Percentiles rank a stretch among this genome's conserved stretches.
These are phyloP conservation scores for Rhopalosiphum padi DNA, from an alignment of 1,140 invertebrate genomes.

Conservation along the genomic window DNA sequence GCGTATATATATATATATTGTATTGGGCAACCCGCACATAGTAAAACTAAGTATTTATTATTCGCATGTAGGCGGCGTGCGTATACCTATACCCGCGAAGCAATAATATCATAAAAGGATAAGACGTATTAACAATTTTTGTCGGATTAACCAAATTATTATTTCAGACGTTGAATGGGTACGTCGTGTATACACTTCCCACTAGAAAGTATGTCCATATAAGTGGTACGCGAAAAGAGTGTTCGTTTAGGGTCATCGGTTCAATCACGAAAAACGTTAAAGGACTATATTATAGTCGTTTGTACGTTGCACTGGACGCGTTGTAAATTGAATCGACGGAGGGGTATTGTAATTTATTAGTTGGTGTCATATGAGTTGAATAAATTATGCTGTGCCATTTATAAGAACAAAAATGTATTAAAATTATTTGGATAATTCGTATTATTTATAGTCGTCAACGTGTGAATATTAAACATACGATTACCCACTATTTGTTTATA, in stretches of 20 bases:
- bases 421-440: neutral
- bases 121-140: neutral
- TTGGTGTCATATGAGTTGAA: neutral
- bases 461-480: neutral
- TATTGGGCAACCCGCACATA: neutral
- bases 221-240: neutral
- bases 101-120: neutral
- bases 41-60: neutral
- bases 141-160: slow-evolving; percentile 16
- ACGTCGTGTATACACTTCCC: neutral
- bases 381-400: neutral
- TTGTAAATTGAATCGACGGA: neutral
- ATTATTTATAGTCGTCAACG: neutral
- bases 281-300: neutral
- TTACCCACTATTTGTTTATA: neutral
- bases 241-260: neutral
- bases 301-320: neutral
- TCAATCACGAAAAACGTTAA: neutral
- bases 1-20: neutral
- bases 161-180: neutral
- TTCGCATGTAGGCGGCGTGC: neutral
- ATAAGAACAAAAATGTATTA: neutral
- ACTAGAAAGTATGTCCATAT: neutral
- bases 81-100: neutral
- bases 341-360: neutral